phyloP scores from a whole-genome alignment of 92 coral and sea anemone species.

The Siderastrea siderea region DNA sequence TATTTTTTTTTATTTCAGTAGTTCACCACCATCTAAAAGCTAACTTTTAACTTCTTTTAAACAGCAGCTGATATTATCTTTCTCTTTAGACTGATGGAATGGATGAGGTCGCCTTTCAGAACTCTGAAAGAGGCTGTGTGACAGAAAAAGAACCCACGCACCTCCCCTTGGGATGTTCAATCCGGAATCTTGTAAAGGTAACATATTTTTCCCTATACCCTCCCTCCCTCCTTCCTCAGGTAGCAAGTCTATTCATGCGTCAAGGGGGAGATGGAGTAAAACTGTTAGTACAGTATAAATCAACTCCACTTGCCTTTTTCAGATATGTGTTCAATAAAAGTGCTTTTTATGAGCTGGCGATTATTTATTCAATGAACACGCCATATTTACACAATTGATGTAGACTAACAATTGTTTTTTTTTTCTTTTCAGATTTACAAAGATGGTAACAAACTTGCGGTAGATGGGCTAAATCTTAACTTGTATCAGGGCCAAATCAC shows the following conservation, averaged over 20 bases:
- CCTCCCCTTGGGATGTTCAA: conserved; percentile 91
- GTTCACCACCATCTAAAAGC: no score
- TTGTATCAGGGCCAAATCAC: conserved; percentile 95
- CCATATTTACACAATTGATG: background rate
- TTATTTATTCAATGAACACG: no score
- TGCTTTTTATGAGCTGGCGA: no score
- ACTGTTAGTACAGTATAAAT: no score
- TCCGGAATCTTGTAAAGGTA: conserved; percentile 90
- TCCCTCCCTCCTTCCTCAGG: background rate
- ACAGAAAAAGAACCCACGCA: conserved; percentile 92
- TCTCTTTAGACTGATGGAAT: conserved; percentile 71
- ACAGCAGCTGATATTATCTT: background rate
- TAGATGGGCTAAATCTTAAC: conserved; percentile 91
- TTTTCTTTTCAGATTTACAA: conserved; percentile 77
- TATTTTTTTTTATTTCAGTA: no score
- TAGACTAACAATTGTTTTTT: background rate
- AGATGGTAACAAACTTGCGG: conserved; percentile 91
- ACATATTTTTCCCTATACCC: background rate
- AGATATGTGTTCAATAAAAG: no score
- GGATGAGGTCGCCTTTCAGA: conserved; percentile 84
- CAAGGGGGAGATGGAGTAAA: no score
- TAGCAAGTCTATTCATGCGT: background rate
- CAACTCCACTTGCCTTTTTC: no score
- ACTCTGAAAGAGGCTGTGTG: conserved; percentile 70
- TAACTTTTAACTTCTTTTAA: no score